Evolutionary conservation across 1,140 invertebrate species (phyloP).

Genomic region (Sarcophaga peregrina): DNA sequence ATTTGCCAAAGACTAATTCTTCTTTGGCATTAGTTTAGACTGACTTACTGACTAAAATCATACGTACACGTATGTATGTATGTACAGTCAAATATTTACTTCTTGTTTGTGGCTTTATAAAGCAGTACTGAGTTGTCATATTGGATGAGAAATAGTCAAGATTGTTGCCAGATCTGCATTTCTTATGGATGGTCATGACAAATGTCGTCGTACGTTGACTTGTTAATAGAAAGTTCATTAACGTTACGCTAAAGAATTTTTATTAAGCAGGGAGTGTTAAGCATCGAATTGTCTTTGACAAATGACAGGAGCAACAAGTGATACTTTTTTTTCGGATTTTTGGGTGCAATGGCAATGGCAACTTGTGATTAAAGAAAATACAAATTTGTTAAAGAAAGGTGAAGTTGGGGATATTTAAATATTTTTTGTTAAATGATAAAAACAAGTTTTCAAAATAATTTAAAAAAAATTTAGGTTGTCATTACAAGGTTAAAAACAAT

Average conservation of each 20-base stretch:
- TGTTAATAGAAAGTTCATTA: conserved; percentile 15
- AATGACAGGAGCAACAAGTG: not conserved
- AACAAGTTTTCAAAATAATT: too few species aligned
- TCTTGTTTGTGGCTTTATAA: too few species aligned
- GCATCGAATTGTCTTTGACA: not conserved
- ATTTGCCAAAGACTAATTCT: conserved; percentile 36
- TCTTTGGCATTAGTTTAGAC: not conserved
- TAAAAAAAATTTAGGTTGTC: too few species aligned
- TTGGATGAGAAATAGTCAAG: conserved; percentile 18
- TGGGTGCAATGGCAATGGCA: too few species aligned
- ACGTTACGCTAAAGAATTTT: not conserved
- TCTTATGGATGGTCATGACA: conserved; percentile 1
- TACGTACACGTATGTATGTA: not conserved
- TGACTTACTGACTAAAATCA: conserved; percentile 10
- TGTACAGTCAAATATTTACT: too few species aligned
- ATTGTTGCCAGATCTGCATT: not conserved
- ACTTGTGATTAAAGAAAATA: too few species aligned
- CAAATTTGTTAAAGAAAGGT: too few species aligned
- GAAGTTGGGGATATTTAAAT: too few species aligned
- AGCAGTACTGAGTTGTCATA: not conserved
- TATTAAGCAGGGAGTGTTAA: not conserved
- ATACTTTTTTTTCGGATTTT: too few species aligned
- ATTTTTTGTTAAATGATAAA: too few species aligned
- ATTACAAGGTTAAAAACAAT: too few species aligned
- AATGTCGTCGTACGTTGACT: not conserved